Evolutionary conservation across 35 echinoderm and acorn worm genomes (phyloP), one percentile per base, ranked within the genome.

Genomic region (Hemicentrotus pulcherrimus): DNA sequence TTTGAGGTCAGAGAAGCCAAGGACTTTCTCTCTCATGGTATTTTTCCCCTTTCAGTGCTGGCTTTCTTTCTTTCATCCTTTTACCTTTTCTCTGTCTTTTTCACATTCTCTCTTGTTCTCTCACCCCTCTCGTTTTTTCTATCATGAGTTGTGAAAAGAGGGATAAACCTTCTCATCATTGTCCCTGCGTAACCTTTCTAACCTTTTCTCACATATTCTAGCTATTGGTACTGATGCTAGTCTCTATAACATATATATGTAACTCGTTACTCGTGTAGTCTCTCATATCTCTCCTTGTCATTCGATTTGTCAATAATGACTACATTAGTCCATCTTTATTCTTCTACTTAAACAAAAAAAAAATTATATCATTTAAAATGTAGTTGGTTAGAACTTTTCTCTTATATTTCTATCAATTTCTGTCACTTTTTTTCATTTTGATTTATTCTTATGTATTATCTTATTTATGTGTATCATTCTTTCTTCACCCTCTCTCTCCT

Each of bases 1-100:
- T 90, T 45, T 90, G 88, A 90, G 88, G 88, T 90, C 88, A 90
- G 2, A 28, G 88, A 5, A 90, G 88, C 88, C 88, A 90, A 90
- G 88, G 88, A 90, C 88, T 78, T n/a, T 78, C 32, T 89, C 87
- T 45, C 88, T 90, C n/a, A 16, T 90, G 32, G 14, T 47, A 33
- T 47, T 90, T 41, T 90, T 41, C n/a, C 88, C 32, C 32, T 47
- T 90, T 47, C 46, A 33, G 14, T 11, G 32, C 88, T 90, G 12
- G 32, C 88, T 22, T 90, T 90, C 14, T 31, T 30, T 90, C 88
- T 90, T 32, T 90, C 70, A 19, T 30, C 70, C 70, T 85, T 30
- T 41, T 41, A 3, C 35, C 32, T 32, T 85, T 22, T 31, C 12
- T 86, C 87, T 89, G 1, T 89, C 32, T 46, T n/a, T 89, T 89